These are phyloP conservation scores for Sebastes trivittatus DNA, from an alignment of 2,797 vertebrate genomes.

Conservation along the genomic window DNA sequence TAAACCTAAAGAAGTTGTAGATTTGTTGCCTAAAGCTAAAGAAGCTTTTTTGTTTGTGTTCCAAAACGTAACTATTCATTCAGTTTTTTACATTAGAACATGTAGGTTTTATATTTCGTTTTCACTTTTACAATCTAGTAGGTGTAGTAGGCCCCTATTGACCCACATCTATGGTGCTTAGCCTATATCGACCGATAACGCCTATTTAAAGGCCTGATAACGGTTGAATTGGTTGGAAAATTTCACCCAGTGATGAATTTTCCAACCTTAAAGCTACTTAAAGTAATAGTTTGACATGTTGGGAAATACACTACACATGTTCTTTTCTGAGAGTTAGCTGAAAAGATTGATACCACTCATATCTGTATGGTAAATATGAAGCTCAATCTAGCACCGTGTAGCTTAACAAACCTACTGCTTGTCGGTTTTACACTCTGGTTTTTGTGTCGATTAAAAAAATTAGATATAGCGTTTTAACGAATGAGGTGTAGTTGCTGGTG, in stretches of 20 bases:
- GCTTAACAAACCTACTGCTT: neutral
- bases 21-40: too few species aligned
- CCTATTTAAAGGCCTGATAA: too few species aligned
- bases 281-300: neutral
- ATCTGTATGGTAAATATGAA: neutral
- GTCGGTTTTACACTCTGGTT: neutral
- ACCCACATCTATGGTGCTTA: too few species aligned
- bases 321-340: too few species aligned
- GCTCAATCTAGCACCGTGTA: neutral
- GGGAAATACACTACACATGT: too few species aligned
- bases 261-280: neutral
- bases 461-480: rapidly evolving
- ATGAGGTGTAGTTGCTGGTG: neutral
- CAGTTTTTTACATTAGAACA: too few species aligned
- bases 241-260: neutral
- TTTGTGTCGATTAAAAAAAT: neutral
- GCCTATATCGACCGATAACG: rapidly evolving
- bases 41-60: too few species aligned
- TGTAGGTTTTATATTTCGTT: rapidly evolving
- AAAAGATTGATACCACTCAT: neutral
- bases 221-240: neutral
- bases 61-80: rapidly evolving
- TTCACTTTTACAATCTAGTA: too few species aligned
- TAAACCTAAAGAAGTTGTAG: too few species aligned
- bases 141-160: too few species aligned